These are phyloP conservation scores for Tupaia chinensis DNA, from an alignment of 2,113 vertebrate genomes.

Conservation along the genomic window DNA sequence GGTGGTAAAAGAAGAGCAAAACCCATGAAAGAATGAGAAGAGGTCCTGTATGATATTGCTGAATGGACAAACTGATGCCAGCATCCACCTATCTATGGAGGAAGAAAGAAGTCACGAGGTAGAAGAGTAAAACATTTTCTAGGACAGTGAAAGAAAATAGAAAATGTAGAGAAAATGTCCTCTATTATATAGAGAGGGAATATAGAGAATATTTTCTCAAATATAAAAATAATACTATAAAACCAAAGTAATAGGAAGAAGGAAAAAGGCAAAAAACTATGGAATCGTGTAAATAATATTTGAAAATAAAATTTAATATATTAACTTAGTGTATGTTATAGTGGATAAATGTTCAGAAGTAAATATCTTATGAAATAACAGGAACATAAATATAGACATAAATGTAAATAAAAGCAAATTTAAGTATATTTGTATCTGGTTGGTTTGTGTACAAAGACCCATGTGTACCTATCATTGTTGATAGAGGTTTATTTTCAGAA, in stretches of 20 bases:
- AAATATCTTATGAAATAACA: background rate
- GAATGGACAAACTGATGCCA: background rate
- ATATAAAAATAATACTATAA: background rate
- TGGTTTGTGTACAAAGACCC: background rate
- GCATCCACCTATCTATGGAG: background rate
- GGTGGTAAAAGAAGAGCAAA: background rate
- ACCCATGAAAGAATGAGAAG: background rate
- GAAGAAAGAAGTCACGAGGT: background rate
- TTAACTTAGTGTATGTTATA: background rate
- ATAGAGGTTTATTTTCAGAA: background rate
- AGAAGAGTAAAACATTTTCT: background rate
- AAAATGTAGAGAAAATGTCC: background rate
- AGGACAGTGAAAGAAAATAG: background rate
- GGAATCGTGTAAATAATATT: background rate
- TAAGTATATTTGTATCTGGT: background rate
- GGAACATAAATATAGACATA: background rate
- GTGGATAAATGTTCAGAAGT: background rate
- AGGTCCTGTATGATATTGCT: background rate
- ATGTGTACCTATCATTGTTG: background rate
- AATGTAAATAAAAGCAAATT: background rate
- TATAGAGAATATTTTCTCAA: no score
- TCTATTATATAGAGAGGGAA: no score
- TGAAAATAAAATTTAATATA: background rate
- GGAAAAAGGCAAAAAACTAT: background rate
- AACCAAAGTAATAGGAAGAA: background rate